A percentile compares a stretch with the other conserved stretches of the same genome.
Conservation (phyloP, 2,113 vertebrate species). For the Serilophus lunatus region DNA sequence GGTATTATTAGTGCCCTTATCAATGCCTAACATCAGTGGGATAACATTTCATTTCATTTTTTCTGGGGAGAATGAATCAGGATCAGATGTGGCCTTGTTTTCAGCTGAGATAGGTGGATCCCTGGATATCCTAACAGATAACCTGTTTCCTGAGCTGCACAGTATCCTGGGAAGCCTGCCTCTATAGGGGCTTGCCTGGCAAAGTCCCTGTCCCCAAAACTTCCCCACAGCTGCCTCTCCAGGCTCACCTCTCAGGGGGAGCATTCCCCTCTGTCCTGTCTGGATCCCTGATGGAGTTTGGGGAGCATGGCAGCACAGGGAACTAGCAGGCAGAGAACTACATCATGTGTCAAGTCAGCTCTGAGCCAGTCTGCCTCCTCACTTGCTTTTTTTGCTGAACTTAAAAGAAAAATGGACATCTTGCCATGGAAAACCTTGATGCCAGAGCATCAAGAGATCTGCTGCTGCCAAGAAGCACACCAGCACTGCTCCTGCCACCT, state of each 20-base stretch:
- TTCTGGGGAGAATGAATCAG: not conserved
- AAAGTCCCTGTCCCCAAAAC: no score
- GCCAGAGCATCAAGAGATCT: rapidly evolving
- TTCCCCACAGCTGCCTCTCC: not conserved
- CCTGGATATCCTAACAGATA: not conserved
- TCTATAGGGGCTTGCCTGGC: not conserved
- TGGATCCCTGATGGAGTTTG: not conserved
- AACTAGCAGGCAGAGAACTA: not conserved
- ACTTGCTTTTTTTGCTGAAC: not conserved
- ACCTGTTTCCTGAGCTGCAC: not conserved
- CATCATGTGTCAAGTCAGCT: rapidly evolving
- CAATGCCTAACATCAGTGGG: not conserved
- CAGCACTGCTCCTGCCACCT: not conserved
- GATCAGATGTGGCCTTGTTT: not conserved
- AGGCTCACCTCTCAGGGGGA: not conserved
- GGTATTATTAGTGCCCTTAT: not conserved
- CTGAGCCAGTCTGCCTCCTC: not conserved
- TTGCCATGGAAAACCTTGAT: not conserved
- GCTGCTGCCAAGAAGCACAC: not conserved
- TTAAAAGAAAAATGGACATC: not conserved
- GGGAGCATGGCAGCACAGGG: not conserved
- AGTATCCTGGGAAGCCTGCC: not conserved
- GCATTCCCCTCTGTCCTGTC: not conserved
- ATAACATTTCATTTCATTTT: not conserved
- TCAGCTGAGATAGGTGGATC: not conserved